A percentile compares a stretch with the other conserved stretches of the same genome.
phyloP scores from a whole-genome alignment of 2,113 vertebrate species.

The Ctenodactylus gundi region DNA sequence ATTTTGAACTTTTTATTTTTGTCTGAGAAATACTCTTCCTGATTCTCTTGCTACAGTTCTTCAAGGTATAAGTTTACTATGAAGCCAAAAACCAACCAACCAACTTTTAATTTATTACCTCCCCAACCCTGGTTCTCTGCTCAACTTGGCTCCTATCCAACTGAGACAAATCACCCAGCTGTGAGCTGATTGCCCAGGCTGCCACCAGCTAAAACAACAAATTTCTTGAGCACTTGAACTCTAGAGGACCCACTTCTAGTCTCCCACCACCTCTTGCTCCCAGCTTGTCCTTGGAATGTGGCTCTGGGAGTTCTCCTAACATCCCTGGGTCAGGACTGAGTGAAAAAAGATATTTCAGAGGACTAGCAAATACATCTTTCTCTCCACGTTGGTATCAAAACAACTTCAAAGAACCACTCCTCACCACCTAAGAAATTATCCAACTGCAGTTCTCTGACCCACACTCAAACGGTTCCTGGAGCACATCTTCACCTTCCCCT shows the following conservation, averaged over 20 bases:
- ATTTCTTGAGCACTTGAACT: not conserved
- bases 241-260: not conserved
- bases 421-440: not conserved
- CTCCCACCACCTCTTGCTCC: not conserved
- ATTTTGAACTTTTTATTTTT: not conserved
- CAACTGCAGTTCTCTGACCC: not conserved
- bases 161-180: not conserved
- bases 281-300: not conserved
- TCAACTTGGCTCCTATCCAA: not conserved
- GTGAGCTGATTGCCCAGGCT: not conserved
- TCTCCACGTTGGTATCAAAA: not conserved
- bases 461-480: not conserved
- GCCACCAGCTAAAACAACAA: not conserved
- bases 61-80: not conserved
- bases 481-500: not conserved
- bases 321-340: not conserved
- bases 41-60: not conserved
- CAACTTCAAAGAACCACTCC: not conserved
- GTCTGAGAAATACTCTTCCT: not conserved
- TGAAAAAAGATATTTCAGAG: constrained; percentile 10
- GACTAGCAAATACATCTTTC: not conserved
- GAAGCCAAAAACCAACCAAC: not conserved
- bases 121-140: not conserved
- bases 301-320: not conserved
- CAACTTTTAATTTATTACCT: not conserved